phyloP scores from a whole-genome alignment of 30 jellyfish, hydroid and myxozoan genomes.

The Aurelia aurita region DNA sequence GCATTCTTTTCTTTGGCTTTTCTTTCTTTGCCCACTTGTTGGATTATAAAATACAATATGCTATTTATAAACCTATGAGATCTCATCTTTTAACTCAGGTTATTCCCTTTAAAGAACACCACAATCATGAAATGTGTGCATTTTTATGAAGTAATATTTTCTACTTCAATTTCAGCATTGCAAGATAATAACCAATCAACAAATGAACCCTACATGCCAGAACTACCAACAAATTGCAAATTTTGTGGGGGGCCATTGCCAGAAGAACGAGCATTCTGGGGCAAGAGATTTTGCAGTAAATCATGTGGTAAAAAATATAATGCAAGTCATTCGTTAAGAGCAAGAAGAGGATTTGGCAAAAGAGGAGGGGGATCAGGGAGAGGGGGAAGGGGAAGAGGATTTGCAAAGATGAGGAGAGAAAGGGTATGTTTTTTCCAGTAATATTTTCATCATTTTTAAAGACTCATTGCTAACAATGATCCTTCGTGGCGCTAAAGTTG shows the following conservation, averaged over 20 bases:
- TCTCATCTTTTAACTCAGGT: too few relatives aligned
- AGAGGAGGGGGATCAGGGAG: constrained; percentile 64
- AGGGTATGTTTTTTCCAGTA: constrained; percentile 42
- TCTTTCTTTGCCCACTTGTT: too few relatives aligned
- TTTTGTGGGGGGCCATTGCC: constrained; percentile 95
- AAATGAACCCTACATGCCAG: constrained; percentile 83
- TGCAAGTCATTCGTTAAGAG: constrained; percentile 82
- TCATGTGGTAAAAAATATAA: constrained; percentile 97
- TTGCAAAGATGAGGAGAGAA: constrained; percentile 46
- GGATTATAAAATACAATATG: too few relatives aligned
- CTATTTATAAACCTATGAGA: too few relatives aligned
- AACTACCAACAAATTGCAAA: constrained; percentile 97
- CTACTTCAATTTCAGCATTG: constrained; percentile 12
- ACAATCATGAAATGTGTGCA: too few relatives aligned
- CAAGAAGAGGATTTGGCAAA: constrained; percentile 75
- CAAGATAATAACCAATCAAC: constrained; percentile 21
- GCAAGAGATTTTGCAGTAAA: constrained; percentile 94
- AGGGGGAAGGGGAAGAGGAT: constrained; percentile 77
- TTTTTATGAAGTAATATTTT: too few relatives aligned
- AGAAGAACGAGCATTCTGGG: constrained; percentile 98
- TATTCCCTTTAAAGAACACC: too few relatives aligned
- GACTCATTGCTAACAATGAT: too few relatives aligned
- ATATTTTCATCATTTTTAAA: too few relatives aligned
- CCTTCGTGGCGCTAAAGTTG: too few relatives aligned
- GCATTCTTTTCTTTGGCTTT: too few relatives aligned